Percentiles rank a stretch among this genome's conserved stretches.
These are phyloP conservation scores for Drosophila picticornis DNA, from an alignment of 2,888 invertebrate species.

Conservation along the genomic window DNA sequence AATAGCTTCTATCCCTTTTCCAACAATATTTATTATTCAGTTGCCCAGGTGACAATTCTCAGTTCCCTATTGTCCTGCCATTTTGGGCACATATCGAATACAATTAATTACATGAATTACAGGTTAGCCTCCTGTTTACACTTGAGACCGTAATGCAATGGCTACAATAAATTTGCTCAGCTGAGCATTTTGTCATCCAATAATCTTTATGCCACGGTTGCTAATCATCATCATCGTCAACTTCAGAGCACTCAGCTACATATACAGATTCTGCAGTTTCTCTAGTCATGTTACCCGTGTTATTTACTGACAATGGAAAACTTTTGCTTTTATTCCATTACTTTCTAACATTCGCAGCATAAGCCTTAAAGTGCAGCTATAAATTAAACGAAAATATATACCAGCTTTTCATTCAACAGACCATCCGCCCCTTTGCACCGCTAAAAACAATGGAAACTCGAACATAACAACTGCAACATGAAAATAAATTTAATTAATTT, in stretches of 20 bases:
- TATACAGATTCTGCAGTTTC: constrained; percentile 13
- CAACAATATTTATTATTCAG: not conserved
- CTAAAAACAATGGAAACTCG: constrained; percentile 54
- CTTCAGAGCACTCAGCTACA: not conserved
- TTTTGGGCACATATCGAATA: not conserved
- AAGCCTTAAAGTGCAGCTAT: constrained; percentile 48
- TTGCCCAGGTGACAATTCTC: not conserved
- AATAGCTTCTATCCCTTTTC: not conserved
- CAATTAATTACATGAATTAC: constrained; percentile 21
- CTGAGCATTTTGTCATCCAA: constrained; percentile 24
- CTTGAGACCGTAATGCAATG: constrained; percentile 13
- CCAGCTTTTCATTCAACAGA: constrained; percentile 35
- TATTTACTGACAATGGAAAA: constrained; percentile 66
- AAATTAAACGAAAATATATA: constrained; percentile 56
- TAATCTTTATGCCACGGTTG: constrained; percentile 26
- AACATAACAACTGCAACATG: constrained; percentile 35
- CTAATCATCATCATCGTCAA: too few species aligned
- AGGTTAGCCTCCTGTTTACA: constrained; percentile 5
- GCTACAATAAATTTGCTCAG: constrained; percentile 13
- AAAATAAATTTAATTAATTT: constrained; percentile 74
- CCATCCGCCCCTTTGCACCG: not conserved
- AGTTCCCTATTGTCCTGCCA: not conserved
- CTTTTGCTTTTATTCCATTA: constrained; percentile 36
- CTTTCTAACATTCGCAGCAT: constrained; percentile 33
- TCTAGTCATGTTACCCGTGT: constrained; percentile 49